Percentiles rank a stretch among this genome's conserved stretches.
Evolutionary conservation across 2,888 invertebrate species (phyloP).

Genomic region (Rhimphoctona megacephalus): DNA sequence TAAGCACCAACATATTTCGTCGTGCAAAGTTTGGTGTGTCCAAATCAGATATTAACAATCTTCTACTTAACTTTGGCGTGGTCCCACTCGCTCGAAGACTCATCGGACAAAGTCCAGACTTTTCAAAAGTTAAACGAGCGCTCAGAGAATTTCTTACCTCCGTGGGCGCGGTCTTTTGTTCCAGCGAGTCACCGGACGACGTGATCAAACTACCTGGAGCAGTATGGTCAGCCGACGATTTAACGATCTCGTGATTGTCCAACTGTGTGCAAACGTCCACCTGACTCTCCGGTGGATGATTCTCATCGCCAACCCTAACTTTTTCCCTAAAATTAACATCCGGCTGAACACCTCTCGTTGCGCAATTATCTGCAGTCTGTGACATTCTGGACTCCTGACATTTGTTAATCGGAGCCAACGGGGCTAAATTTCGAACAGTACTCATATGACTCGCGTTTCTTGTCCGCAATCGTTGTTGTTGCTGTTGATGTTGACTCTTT

Average conservation of each 20-base stretch:
- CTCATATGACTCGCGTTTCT: slow-evolving; percentile 71
- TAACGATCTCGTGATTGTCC: slow-evolving; percentile 37
- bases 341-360: slow-evolving; percentile 15
- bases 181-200: slow-evolving; percentile 6
- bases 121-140: slow-evolving; percentile 75
- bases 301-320: slow-evolving; percentile 72
- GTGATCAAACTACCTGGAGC: slow-evolving; percentile 30
- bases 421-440: slow-evolving; percentile 52
- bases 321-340: slow-evolving; percentile 56
- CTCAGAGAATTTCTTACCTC: slow-evolving; percentile 53
- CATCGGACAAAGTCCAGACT: slow-evolving; percentile 73
- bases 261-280: slow-evolving; percentile 29
- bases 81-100: slow-evolving; percentile 76
- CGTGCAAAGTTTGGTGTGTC: slow-evolving; percentile 74
- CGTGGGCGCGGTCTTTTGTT: slow-evolving; percentile 24
- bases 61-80: slow-evolving; percentile 81
- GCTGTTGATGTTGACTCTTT: slow-evolving; percentile 41
- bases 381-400: slow-evolving; percentile 41
- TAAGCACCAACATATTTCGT: slow-evolving; percentile 5
- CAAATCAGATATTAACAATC: slow-evolving; percentile 78
- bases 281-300: slow-evolving; percentile 70
- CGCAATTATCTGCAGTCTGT: slow-evolving; percentile 31
- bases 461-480: slow-evolving; percentile 26
- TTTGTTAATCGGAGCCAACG: slow-evolving; percentile 61
- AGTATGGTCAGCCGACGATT: slow-evolving; percentile 49